phyloP scores from a whole-genome alignment of 2,113 vertebrate genomes.

The Sturnira hondurensis region DNA sequence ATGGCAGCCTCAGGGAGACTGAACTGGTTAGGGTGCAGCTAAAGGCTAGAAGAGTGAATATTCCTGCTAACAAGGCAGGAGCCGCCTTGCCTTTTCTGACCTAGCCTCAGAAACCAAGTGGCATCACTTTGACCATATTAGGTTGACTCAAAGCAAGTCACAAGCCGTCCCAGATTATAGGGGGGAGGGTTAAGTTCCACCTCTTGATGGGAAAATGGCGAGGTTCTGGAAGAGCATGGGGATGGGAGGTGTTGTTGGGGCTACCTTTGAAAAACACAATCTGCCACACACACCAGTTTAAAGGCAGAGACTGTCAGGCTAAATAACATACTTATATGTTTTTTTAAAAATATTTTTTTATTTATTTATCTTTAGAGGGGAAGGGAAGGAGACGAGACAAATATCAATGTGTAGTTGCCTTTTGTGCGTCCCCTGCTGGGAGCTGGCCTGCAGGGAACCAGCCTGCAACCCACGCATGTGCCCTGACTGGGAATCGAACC shows the following conservation, averaged over 20 bases:
- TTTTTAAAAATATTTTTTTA: no score
- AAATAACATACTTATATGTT: neutral
- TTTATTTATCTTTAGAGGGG: no score
- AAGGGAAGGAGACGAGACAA: no score
- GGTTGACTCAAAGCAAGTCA: neutral
- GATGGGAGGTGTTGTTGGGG: neutral
- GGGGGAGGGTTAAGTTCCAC: neutral
- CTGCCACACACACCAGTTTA: neutral
- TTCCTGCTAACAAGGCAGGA: neutral
- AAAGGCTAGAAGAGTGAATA: neutral
- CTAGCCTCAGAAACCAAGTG: neutral
- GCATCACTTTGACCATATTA: neutral
- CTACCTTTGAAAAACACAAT: constrained; percentile 48
- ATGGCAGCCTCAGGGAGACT: neutral
- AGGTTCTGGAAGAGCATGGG: constrained; percentile 53
- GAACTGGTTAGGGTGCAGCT: neutral
- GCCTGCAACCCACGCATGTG: no score
- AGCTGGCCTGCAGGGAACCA: no score
- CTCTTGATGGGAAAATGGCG: constrained; percentile 42
- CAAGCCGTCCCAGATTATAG: neutral
- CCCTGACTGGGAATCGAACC: no score
- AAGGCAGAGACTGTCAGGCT: neutral
- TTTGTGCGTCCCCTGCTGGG: no score
- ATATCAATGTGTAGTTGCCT: no score
- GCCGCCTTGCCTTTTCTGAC: neutral